A percentile compares a stretch with the other conserved stretches of the same genome.
Evolutionary conservation across 2,797 vertebrate genomes (phyloP).

Genomic region (Mus spretus): DNA sequence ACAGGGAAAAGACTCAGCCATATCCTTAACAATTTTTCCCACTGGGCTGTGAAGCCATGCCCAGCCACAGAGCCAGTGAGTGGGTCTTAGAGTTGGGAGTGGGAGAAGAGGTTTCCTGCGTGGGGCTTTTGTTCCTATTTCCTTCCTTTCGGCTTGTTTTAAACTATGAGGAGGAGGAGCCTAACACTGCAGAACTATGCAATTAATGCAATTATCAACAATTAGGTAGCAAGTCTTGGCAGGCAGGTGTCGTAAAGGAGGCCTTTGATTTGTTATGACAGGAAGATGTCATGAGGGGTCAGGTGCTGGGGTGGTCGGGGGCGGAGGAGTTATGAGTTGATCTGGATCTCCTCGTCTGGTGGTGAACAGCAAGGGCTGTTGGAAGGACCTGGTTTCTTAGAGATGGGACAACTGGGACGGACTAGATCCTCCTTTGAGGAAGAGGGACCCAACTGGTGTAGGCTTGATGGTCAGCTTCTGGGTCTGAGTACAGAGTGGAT

Average conservation of each 20-base stretch:
- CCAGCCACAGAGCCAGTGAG: background rate
- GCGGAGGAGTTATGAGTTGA: background rate
- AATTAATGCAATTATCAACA: constrained; percentile 79
- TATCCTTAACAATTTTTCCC: background rate
- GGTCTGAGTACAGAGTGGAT: background rate
- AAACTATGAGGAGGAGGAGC: background rate
- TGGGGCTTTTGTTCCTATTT: background rate
- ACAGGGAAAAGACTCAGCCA: background rate
- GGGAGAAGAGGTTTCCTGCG: background rate
- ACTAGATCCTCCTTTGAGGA: background rate
- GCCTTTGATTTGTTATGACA: constrained; percentile 48
- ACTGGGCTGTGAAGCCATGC: background rate
- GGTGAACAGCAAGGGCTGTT: background rate
- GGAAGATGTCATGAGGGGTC: background rate
- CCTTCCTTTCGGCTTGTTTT: constrained; percentile 38
- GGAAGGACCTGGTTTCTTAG: background rate
- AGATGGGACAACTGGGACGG: background rate
- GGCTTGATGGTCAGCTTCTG: background rate
- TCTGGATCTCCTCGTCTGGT: background rate
- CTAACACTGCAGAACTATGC: constrained; percentile 54
- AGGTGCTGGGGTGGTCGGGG: constrained; percentile 11
- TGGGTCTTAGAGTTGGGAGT: background rate
- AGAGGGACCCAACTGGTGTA: background rate
- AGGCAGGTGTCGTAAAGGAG: constrained; percentile 60
- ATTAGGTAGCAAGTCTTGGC: constrained; percentile 77